Evolutionary conservation across 64 coral and sea anemone species (phyloP), one percentile per base, ranked within the genome.

Genomic region (Montipora efflorescens): DNA sequence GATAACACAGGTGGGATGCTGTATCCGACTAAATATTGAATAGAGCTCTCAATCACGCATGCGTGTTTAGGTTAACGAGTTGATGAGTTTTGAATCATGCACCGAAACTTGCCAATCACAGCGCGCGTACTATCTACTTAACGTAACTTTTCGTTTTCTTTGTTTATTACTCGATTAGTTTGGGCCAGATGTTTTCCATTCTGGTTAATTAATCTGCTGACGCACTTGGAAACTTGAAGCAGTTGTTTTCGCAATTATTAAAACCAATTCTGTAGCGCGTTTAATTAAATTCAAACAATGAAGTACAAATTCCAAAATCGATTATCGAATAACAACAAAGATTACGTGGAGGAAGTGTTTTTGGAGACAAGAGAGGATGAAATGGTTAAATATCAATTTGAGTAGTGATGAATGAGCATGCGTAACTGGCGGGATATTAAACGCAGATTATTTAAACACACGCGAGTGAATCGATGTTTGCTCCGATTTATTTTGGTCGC

Each of bases 221-320:
- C 8, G 0, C 8, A 64, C 4, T 4, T 64, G 61, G 14, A 14
- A 64, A 64, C 61, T 16, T 14, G 9, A 12, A 12, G 61, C 68
- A 71, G 18, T 5, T 71, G 68, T 71, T 71, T 71, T n/a, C 3
- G 18, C 68, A 71, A 21, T 71, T 7, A 15, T 22, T 64, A 64
- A 8, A 11, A 57, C 53, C 11, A 57, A 6, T 57, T 57, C 53
- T 57, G 53, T 57, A 57, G 11, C 53, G 53, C 53, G 11, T 57
- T 57, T 57, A 57, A 57, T 57, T 81, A 8, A 81, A 1, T 55
- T 9, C 79, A 50, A 52, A 62, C 61, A 82, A 82, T 64, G 55
- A 82, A 43, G 53, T 61, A 22, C 59, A 59, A 82, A 82, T 61
- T 82, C 12, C 79, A 25, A 61, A 20, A 82, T 43, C 20, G 51